Conservation (phyloP, 2,888 invertebrate genomes). For the Dynastes grantii region DNA sequence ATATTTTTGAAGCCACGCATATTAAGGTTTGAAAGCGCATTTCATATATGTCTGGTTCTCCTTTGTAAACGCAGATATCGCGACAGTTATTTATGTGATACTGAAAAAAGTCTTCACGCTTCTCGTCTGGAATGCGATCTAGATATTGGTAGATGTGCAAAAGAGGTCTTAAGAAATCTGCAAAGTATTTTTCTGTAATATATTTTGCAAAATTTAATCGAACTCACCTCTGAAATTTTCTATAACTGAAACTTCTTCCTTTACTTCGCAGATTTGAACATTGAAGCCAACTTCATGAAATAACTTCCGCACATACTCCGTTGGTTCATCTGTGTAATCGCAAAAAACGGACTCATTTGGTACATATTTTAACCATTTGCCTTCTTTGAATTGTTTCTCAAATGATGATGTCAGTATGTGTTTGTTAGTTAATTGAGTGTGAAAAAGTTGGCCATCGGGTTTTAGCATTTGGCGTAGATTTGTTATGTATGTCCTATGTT, state of each 20-base stretch:
- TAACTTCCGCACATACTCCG: not conserved
- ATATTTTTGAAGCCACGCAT: slow-evolving; percentile 7
- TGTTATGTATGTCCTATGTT: no score
- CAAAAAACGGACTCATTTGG: not conserved
- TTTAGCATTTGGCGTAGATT: not conserved
- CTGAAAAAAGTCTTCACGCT: slow-evolving; percentile 16
- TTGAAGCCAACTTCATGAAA: slow-evolving; percentile 1
- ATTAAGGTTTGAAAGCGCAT: not conserved
- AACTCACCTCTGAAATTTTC: no score
- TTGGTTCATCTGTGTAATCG: slow-evolving; percentile 15
- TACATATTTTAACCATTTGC: slow-evolving; percentile 15
- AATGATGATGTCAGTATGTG: not conserved
- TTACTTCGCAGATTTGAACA: no score
- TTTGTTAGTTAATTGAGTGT: not conserved
- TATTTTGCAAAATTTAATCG: no score
- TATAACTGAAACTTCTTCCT: no score
- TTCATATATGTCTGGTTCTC: not conserved
- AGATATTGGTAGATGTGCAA: not conserved
- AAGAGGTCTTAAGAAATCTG: not conserved
- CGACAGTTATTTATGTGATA: slow-evolving; percentile 1
- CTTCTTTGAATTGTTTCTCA: not conserved
- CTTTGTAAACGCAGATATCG: not conserved
- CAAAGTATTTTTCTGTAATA: not conserved
- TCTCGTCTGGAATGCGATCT: not conserved
- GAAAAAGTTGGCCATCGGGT: not conserved